Base-by-base conservation (phyloP, 2,113 vertebrate species). In the Rhinopomastus cyanomelas region DNA sequence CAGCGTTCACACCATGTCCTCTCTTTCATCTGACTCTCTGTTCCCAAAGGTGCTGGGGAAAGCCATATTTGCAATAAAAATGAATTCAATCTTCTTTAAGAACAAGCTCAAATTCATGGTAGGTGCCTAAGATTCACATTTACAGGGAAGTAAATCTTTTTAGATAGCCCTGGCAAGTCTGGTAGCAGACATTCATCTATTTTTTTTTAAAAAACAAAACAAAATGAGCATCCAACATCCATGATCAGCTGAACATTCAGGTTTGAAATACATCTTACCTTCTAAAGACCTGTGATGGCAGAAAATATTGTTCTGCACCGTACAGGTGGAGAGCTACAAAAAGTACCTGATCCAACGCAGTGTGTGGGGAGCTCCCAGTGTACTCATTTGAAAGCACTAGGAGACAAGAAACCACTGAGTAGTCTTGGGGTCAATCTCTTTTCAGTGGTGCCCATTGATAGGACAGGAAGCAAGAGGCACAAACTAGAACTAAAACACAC, bases 1-100 rank as follows among this genome's bases (percentile, higher is more conserved):
- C 81, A 52, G 55, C 73, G 66, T n/a, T 92, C 7, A 3, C 55
- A 88, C 55, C 72, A 57, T 78, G 57, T 59, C 74, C 73, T 64
- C 34, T 85, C 93, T 49, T 82, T 61, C 62, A 68, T 85, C 80
- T 81, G 67, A 67, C 32, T 77, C 66, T 91, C 77, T 73, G 23
- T 65, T 90, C 92, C 65, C 60, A 77, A 87, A 88, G 48, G 48
- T 88, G 61, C 59, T 79, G 69, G 62, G 81, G 92, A 88, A 88
- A 83, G 30, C 23, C 49, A 30, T 37, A 81, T 92, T 95, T 72
- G 66, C 60, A 88, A 72, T 64, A 87, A 88, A 94, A 94, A 78
- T 21, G 19, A 71, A 48, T 44, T 62, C 64, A 88, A 78, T 68
- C 27, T 85, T 93, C 84, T 34, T 55, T 37, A 74, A 91, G 48